These are phyloP conservation scores for Platyscapa corneri DNA, from an alignment of 1,140 invertebrate species.

Conservation along the genomic window DNA sequence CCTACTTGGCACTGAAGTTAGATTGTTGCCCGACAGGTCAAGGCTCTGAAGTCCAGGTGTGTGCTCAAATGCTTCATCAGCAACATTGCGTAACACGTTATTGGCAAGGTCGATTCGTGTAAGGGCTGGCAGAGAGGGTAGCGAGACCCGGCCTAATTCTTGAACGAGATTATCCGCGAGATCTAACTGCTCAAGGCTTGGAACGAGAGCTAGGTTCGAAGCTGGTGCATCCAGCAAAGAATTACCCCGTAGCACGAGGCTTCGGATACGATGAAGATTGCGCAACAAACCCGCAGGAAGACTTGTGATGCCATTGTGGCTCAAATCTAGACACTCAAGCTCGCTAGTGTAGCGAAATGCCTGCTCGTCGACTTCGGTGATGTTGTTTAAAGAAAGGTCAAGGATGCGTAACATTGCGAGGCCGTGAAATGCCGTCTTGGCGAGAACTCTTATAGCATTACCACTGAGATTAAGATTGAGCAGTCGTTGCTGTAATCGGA, in stretches of 20 bases:
- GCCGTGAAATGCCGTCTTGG: constrained; percentile 85
- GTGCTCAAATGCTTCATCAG: constrained; percentile 81
- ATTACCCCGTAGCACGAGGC: constrained; percentile 83
- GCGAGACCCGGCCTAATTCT: constrained; percentile 78
- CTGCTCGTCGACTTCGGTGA: constrained; percentile 81
- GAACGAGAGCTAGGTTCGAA: constrained; percentile 78
- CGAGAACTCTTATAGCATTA: constrained; percentile 81
- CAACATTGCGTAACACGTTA: constrained; percentile 83
- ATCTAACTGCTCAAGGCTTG: constrained; percentile 80
- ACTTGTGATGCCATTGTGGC: constrained; percentile 83
- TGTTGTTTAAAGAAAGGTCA: constrained; percentile 85
- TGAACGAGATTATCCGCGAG: constrained; percentile 84
- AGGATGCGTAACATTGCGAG: constrained; percentile 80
- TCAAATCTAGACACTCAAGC: constrained; percentile 83
- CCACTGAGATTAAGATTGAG: constrained; percentile 83
- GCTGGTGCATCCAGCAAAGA: constrained; percentile 84
- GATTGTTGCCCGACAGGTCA: constrained; percentile 87
- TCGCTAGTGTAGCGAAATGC: constrained; percentile 83
- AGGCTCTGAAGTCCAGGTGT: constrained; percentile 81
- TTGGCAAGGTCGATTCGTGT: constrained; percentile 79
- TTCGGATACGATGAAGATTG: constrained; percentile 80
- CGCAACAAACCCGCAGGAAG: constrained; percentile 82
- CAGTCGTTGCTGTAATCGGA: constrained; percentile 83
- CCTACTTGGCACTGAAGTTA: constrained; percentile 84
- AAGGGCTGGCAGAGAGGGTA: constrained; percentile 81